Base-by-base conservation (phyloP, 1,140 invertebrate species). In the Sinella curviseta region DNA sequence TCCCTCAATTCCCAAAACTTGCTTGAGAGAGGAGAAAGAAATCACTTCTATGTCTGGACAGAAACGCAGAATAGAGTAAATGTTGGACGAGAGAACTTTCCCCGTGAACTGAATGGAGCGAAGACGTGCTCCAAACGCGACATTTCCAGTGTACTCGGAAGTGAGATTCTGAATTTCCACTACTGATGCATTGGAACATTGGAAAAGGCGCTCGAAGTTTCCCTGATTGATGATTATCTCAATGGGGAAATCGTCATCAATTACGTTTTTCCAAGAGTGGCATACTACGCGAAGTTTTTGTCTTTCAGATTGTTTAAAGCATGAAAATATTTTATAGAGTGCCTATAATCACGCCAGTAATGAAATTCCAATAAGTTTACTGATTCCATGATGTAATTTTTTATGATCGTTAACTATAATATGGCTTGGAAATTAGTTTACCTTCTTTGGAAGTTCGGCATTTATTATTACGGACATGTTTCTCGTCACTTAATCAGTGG, bases 81-180 rank as follows among this genome's bases (percentile, higher is more conserved):
- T 33, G 35, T 79, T 79, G 17, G 78, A 79, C 1, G 78, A 75
- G 1, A 79, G 55, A 26, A 79, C 73, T 76, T 79, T 79, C 20
- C 78, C 78, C 4, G 31, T 36, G 4, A 57, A 28, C 73, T 75
- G 17, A 20, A 79, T 39, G 16, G 73, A 57, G 14, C 55, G 20
- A 36, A 76, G n/a, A 8, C n/a, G 24, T n/a, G 16, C 12, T 2
- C 34, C 34, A 65, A 79, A 79, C 1, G 1, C 48, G n/a, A 79
- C 34, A 26, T 75, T 34, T 30, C 78, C 78, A 3, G 34, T 36
- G 39, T 48, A 75, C 36, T 75, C 74, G 3, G 34, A 24, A 4
- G 39, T 75, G 1, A 75, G 28, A 48, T 30, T 54, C 17, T 75
- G 34, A n/a, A 75, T 48, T 75, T 36, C 39, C 24, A 26, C 74